Evolutionary conservation across 2,113 vertebrate genomes (phyloP).

Genomic region (Sapayoa aenigma): DNA sequence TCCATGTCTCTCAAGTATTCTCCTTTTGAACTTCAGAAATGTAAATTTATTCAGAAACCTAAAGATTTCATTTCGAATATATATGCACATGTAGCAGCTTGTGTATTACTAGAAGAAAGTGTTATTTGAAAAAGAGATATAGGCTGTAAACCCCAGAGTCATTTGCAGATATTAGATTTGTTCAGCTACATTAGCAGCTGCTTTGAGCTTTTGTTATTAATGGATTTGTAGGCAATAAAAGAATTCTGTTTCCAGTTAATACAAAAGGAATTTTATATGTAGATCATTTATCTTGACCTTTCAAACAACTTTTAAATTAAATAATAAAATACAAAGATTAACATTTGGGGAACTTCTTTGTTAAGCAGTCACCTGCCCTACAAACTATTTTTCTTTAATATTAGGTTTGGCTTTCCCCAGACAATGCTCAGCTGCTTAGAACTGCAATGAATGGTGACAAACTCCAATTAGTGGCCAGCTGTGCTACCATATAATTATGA

Average conservation of each 20-base stretch:
- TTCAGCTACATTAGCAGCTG: slow-evolving; percentile 34
- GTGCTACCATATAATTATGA: neutral
- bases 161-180: slow-evolving; percentile 26
- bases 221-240: neutral
- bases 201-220: slow-evolving; percentile 35
- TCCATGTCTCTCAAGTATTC: neutral
- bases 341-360: neutral
- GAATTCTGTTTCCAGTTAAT: neutral
- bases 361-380: neutral
- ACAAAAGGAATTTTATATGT: neutral
- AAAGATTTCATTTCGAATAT: neutral
- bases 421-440: neutral
- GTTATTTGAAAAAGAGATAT: neutral
- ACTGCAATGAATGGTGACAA: neutral
- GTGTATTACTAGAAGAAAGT: neutral
- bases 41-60: slow-evolving; percentile 1
- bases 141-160: neutral
- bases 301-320: slow-evolving; percentile 15
- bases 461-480: neutral
- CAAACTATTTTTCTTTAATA: neutral
- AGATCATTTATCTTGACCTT: neutral
- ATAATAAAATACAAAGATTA: slow-evolving; percentile 26
- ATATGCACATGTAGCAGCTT: neutral
- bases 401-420: neutral
- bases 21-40: neutral